A percentile compares a stretch with the other conserved stretches of the same genome.
Evolutionary conservation across 2,888 invertebrate species (phyloP).

Genomic region (Eutolmus rufibarbis): DNA sequence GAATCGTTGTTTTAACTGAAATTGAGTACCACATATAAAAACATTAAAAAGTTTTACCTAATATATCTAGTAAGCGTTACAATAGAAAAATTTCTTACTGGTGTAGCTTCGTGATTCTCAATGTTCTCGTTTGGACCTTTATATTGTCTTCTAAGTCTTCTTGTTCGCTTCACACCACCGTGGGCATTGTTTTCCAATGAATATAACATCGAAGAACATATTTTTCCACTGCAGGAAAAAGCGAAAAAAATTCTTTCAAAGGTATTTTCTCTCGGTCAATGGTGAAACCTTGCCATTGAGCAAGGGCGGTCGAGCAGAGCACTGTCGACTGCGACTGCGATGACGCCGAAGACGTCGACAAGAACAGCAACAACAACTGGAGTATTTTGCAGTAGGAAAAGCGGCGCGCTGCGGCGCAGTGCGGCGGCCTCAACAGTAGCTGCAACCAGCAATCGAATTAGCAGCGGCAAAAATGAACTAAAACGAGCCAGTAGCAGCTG

Average conservation of each 20-base stretch:
- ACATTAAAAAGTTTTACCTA: too few relatives aligned
- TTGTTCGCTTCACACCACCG: not conserved
- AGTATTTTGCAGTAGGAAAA: not conserved
- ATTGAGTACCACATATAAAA: too few relatives aligned
- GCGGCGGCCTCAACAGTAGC: not conserved
- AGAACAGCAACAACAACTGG: not conserved
- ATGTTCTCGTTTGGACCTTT: not conserved
- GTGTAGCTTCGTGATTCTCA: too few relatives aligned
- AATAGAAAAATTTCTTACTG: too few relatives aligned
- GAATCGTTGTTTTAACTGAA: too few relatives aligned
- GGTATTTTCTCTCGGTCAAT: not conserved
- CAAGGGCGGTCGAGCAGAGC: not conserved
- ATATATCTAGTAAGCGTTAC: too few relatives aligned
- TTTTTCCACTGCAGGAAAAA: not conserved
- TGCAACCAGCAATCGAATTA: not conserved
- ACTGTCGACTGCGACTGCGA: not conserved
- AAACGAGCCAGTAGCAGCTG: not conserved
- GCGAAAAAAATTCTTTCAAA: not conserved
- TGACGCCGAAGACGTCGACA: not conserved
- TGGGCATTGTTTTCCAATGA: not conserved
- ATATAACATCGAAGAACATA: not conserved
- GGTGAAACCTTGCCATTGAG: slow-evolving; percentile 18
- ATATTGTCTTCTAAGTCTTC: not conserved
- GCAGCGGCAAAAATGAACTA: not conserved
- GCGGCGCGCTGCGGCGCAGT: not conserved